Percentiles rank a stretch among this genome's conserved stretches.
Conservation (phyloP, 2,888 invertebrate genomes). For the Sylvicola cinctus region DNA sequence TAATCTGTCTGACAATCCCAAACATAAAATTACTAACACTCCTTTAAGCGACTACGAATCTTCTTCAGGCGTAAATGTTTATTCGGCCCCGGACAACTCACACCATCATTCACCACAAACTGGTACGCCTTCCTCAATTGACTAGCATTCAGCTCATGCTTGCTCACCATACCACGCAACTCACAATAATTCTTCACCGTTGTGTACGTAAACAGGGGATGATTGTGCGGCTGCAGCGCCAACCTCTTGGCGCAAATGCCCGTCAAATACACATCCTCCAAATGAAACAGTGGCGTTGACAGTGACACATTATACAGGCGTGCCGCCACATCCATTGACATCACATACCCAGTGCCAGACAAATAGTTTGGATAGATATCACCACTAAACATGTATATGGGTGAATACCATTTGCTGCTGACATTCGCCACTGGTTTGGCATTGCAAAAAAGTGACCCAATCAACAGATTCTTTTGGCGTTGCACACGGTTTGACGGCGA, state of each 20-base stretch:
- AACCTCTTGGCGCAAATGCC: constrained; percentile 42
- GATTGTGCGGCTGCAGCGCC: constrained; percentile 35
- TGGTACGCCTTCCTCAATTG: constrained; percentile 26
- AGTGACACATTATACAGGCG: constrained; percentile 46
- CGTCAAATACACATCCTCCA: constrained; percentile 64
- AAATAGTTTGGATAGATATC: constrained; percentile 58
- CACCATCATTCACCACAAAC: constrained; percentile 18
- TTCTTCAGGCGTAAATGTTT: no score
- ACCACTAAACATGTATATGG: constrained; percentile 53
- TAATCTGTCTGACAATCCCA: no score
- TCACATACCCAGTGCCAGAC: constrained; percentile 61
- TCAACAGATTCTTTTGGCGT: constrained; percentile 31
- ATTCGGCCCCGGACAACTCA: constrained; percentile 17
- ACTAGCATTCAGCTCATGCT: constrained; percentile 31
- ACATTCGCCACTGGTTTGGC: constrained; percentile 53
- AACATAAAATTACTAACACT: no score
- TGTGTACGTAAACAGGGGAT: constrained; percentile 35
- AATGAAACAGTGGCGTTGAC: constrained; percentile 45
- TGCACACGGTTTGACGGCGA: constrained; percentile 16
- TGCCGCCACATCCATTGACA: constrained; percentile 43
- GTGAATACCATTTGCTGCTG: constrained; percentile 66
- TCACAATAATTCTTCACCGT: constrained; percentile 27
- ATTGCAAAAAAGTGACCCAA: constrained; percentile 59
- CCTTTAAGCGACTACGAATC: no score
- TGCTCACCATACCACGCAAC: constrained; percentile 30